phyloP scores from a whole-genome alignment of 2,888 invertebrate genomes.

The Amphipyra tragopoginis region DNA sequence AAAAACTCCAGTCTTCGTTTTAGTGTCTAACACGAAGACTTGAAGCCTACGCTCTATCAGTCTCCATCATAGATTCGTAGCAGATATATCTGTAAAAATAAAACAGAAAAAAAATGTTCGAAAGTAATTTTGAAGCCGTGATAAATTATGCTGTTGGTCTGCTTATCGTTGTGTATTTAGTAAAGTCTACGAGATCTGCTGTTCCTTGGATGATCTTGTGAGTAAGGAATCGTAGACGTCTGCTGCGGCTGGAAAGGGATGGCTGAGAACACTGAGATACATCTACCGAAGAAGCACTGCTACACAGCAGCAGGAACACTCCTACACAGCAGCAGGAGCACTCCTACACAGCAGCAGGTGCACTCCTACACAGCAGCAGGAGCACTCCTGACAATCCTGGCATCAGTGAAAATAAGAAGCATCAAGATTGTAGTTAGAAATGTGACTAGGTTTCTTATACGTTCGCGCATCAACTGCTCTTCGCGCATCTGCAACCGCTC shows the following conservation, averaged over 20 bases:
- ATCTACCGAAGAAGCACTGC: constrained; percentile 17
- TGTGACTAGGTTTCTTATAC: not conserved
- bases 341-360: not conserved
- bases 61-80: too few relatives aligned
- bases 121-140: not conserved
- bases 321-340: constrained; percentile 8
- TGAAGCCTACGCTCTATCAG: not conserved
- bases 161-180: not conserved
- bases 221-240: not conserved
- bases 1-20: too few relatives aligned
- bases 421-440: constrained; percentile 15
- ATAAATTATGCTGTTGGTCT: constrained; percentile 5
- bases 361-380: too few relatives aligned
- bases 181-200: too few relatives aligned
- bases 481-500: not conserved
- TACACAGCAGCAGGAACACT: too few relatives aligned
- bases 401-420: constrained; percentile 10
- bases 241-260: not conserved
- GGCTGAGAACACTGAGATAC: not conserved
- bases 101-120: not conserved
- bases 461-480: not conserved
- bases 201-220: too few relatives aligned
- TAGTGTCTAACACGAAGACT: not conserved
- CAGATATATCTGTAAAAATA: too few relatives aligned
- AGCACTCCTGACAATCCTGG: constrained; percentile 18